A percentile compares a stretch with the other conserved stretches of the same genome.
These are phyloP conservation scores for Dendrolimus houi DNA, from an alignment of 2,888 invertebrate species.

Conservation along the genomic window DNA sequence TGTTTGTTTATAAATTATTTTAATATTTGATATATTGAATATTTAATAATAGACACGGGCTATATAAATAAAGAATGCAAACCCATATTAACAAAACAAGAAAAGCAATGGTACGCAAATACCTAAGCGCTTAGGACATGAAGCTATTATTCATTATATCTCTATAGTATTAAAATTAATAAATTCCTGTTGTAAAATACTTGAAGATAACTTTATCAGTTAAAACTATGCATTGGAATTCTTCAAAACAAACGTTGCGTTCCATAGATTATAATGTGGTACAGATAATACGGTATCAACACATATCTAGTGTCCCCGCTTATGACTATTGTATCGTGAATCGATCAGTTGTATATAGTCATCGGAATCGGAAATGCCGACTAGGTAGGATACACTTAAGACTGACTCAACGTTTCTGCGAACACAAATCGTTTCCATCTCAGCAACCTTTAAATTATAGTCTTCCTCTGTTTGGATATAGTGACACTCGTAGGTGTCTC, in stretches of 20 bases:
- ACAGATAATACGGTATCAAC: background rate
- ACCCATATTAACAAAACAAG: too few relatives aligned
- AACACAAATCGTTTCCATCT: constrained; percentile 31
- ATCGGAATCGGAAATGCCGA: constrained; percentile 47
- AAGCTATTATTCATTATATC: too few relatives aligned
- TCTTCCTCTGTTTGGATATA: constrained; percentile 2
- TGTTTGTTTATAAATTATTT: too few relatives aligned
- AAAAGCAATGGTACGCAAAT: too few relatives aligned
- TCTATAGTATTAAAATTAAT: too few relatives aligned
- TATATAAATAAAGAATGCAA: too few relatives aligned
- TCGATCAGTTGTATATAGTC: constrained; percentile 18
- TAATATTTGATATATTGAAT: too few relatives aligned
- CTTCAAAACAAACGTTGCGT: background rate
- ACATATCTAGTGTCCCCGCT: background rate
- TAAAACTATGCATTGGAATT: background rate
- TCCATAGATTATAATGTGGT: background rate
- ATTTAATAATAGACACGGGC: too few relatives aligned
- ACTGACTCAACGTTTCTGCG: constrained; percentile 39
- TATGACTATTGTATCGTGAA: background rate
- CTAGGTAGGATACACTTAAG: constrained; percentile 20
- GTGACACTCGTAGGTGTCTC: constrained; percentile 20
- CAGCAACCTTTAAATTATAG: constrained; percentile 27
- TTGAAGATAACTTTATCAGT: background rate
- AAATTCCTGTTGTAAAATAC: background rate
- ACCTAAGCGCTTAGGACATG: too few relatives aligned